Evolutionary conservation across 2,888 invertebrate genomes (phyloP).

Genomic region (Idaea straminata): DNA sequence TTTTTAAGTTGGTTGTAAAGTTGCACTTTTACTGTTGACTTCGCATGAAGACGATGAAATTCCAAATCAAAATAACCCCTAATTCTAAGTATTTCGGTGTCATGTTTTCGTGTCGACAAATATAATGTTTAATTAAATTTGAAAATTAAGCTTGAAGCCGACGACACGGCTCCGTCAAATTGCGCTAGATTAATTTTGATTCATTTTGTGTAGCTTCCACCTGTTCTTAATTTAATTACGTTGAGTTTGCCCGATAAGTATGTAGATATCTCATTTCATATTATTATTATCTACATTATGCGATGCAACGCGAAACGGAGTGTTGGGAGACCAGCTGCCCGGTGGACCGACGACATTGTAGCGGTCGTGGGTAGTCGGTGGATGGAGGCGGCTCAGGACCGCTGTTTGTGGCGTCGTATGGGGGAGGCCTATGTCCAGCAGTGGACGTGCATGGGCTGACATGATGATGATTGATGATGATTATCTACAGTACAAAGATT

Average conservation of each 20-base stretch:
- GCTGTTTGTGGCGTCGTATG: too few species aligned
- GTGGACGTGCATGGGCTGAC: too few species aligned
- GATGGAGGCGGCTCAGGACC: too few species aligned
- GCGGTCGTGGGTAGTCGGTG: too few species aligned
- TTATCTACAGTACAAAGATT: too few species aligned
- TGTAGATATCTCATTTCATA: conserved; percentile 57
- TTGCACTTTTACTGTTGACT: conserved; percentile 11
- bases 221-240: conserved; percentile 75
- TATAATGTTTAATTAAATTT: conserved; percentile 62
- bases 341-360: too few species aligned
- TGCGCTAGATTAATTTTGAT: conserved; percentile 73
- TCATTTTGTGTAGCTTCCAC: conserved; percentile 68
- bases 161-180: conserved; percentile 60
- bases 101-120: conserved; percentile 42
- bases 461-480: too few species aligned
- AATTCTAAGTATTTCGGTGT: conserved; percentile 27
- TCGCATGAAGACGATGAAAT: conserved; percentile 6
- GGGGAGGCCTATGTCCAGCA: too few species aligned
- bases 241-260: conserved; percentile 63
- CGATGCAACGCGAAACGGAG: too few species aligned
- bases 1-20: too few species aligned
- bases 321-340: too few species aligned
- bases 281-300: too few species aligned
- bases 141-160: conserved; percentile 53
- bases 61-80: conserved; percentile 16